Base-by-base conservation (phyloP, 1,140 invertebrate genomes). In the Aricia agestis region DNA sequence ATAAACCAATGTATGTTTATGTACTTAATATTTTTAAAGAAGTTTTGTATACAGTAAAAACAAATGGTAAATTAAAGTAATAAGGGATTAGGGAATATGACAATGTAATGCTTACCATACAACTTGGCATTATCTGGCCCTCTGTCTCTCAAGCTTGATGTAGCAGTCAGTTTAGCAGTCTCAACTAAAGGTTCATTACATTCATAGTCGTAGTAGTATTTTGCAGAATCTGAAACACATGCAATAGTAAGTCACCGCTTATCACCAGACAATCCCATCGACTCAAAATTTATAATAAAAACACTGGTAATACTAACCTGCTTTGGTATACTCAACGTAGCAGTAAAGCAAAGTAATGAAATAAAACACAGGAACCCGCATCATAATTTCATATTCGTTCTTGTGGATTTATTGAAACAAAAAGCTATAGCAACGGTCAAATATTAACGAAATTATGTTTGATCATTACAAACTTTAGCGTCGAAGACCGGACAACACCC, bases 181-280 rank as follows among this genome's bases (percentile, higher is more conserved):
- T 95, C 94, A 78, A 97, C 89, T 52, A 97, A 88, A n/a, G 96
- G 95, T 74, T 94, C 93, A 84, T 96, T 96, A 86, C 97, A 97
- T 89, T 97, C 95, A 87, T 95, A 95, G 76, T 95, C 94, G 83
- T 93, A 93, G 73, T 94, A 94, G 80, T 93, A 92, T 81, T 82
- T 86, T 18, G 78, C 75, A 65, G 78, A 85, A 72, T 91, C 89
- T 91, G 79, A 72, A 89, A 86, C 70, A 52, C 25, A 41, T 57
- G 58, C 15, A 15, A 63, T 6, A 36, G 36, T 65, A 31, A 15
- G 10, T 63, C 32, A 42, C 57, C 57, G 25, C 11, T 59, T 36
- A 36, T 25, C 10, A 63, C 18, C 45, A 11, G 11, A 52, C 3
- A 52, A 36, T 36, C 36, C 45, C 45, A 52, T 52, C 4, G 13